Conservation (phyloP, 64 coral and sea anemone species). For the Acropora tenuis region DNA sequence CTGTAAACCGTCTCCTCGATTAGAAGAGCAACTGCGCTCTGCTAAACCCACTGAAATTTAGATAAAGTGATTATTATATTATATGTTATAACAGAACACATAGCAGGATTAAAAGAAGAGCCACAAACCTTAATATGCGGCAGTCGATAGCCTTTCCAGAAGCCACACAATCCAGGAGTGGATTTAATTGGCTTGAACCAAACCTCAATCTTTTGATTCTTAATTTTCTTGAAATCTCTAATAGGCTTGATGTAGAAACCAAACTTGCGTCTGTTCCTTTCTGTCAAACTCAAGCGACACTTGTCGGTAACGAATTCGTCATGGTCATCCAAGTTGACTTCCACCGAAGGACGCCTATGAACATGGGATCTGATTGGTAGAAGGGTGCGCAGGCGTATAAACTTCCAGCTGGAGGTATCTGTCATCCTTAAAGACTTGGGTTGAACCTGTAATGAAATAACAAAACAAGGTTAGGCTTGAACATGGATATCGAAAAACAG, state of each 20-base stretch:
- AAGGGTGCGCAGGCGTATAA: conserved; percentile 36
- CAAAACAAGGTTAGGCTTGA: neutral
- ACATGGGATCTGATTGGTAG: conserved; percentile 75
- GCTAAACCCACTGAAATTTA: too few relatives aligned
- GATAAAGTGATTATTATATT: too few relatives aligned
- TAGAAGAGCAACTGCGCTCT: too few relatives aligned
- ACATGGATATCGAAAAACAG: too few relatives aligned
- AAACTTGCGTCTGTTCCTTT: conserved; percentile 73
- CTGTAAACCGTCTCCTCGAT: too few relatives aligned
- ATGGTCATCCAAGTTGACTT: conserved; percentile 51
- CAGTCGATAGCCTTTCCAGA: conserved; percentile 80
- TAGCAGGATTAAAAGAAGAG: neutral
- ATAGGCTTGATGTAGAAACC: conserved; percentile 78
- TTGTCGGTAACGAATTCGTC: conserved; percentile 77
- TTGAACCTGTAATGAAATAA: conserved; percentile 43
- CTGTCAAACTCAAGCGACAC: conserved; percentile 66
- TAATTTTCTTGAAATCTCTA: conserved; percentile 75
- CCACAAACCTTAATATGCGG: conserved; percentile 57
- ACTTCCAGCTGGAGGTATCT: conserved; percentile 72
- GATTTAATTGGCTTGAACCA: conserved; percentile 63
- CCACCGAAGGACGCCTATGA: conserved; percentile 34
- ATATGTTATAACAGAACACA: neutral
- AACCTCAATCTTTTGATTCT: conserved; percentile 52
- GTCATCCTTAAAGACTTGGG: conserved; percentile 60
- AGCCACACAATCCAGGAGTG: conserved; percentile 71